A percentile compares a stretch with the other conserved stretches of the same genome.
phyloP scores from a whole-genome alignment of 2,888 invertebrate species.

The Terebella lapidaria region DNA sequence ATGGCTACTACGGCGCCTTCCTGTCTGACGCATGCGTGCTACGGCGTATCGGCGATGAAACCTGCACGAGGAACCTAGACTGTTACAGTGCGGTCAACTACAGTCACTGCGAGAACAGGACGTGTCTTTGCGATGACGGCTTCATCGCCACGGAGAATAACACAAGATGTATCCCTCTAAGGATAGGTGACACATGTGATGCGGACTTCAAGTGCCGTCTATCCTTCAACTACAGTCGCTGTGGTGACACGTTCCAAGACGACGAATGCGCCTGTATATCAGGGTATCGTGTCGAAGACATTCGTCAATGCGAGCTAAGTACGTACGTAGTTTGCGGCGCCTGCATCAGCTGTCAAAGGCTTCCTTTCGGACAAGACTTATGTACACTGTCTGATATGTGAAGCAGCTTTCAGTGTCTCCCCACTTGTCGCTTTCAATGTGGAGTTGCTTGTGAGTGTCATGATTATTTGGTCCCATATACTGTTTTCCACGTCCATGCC shows the following conservation, averaged over 20 bases:
- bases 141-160: constrained; percentile 3
- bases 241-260: neutral
- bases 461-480: no score
- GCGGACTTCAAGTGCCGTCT: neutral
- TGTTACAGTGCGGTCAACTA: constrained; percentile 21
- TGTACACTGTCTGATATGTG: no score
- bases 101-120: constrained; percentile 1
- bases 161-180: constrained; percentile 15
- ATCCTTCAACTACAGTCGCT: neutral
- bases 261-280: neutral
- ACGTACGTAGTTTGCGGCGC: no score
- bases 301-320: neutral
- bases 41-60: constrained; percentile 21
- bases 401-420: no score
- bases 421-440: no score
- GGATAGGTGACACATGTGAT: neutral
- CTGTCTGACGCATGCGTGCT: constrained; percentile 1
- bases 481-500: no score
- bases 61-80: constrained; percentile 23
- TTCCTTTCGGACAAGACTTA: no score
- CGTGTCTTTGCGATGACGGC: constrained; percentile 9
- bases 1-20: neutral
- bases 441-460: no score
- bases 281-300: neutral
- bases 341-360: no score